Conservation (phyloP, 1,140 invertebrate genomes). For the Frieseomelitta varia region DNA sequence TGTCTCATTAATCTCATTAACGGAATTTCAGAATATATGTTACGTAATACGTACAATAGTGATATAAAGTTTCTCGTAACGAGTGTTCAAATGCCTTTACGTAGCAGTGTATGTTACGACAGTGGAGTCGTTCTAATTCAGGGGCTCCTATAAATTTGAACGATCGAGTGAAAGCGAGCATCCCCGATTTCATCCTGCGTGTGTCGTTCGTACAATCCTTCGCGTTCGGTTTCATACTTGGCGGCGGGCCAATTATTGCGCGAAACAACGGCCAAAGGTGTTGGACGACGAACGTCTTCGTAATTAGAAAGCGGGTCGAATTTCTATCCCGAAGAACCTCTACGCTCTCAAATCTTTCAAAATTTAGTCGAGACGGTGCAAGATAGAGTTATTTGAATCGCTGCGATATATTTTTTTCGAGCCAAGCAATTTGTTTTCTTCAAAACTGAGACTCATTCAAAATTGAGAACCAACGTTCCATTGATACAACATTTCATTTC, state of each 20-base stretch:
- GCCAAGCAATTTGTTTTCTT: not conserved
- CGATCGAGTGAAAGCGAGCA: conserved; percentile 50
- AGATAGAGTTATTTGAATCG: not conserved
- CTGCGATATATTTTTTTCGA: not conserved
- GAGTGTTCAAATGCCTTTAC: not conserved
- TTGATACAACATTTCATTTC: too few species aligned
- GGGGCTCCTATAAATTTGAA: conserved; percentile 1
- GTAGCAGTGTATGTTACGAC: not conserved
- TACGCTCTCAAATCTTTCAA: not conserved
- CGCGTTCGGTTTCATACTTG: conserved; percentile 29
- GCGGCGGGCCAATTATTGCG: conserved; percentile 57
- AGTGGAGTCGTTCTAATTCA: conserved; percentile 25
- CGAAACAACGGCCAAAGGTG: conserved; percentile 48
- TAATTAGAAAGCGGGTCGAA: conserved; percentile 57
- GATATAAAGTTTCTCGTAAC: not conserved
- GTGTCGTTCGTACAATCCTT: conserved; percentile 10
- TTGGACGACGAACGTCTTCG: conserved; percentile 48
- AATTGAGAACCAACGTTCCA: too few species aligned
- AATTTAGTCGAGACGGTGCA: not conserved
- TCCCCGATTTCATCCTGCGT: conserved; percentile 18
- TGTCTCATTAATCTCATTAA: not conserved
- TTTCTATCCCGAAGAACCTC: not conserved
- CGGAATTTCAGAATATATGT: not conserved
- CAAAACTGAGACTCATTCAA: too few species aligned
- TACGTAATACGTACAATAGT: not conserved